Conservation (phyloP, 1,140 invertebrate species). For the Holotrichia oblita region DNA sequence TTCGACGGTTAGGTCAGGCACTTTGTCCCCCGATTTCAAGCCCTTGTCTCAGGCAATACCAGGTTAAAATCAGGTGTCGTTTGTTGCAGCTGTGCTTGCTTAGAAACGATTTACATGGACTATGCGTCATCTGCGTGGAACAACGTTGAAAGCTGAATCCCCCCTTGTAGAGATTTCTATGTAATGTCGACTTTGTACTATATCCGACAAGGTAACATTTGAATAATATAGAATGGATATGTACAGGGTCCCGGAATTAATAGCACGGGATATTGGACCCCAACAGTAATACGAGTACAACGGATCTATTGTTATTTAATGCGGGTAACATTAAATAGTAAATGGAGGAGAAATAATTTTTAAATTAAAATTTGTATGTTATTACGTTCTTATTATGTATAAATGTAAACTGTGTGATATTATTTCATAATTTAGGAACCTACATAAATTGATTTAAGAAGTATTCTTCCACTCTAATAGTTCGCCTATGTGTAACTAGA, state of each 20-base stretch:
- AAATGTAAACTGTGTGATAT: no score
- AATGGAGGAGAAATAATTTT: background rate
- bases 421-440: no score
- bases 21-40: conserved; percentile 2
- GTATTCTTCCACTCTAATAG: no score
- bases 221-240: background rate
- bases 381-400: no score
- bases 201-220: conserved; percentile 3
- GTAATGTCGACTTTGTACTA: conserved; percentile 1
- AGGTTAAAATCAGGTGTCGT: conserved; percentile 45
- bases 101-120: conserved; percentile 49
- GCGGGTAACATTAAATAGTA: background rate
- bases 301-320: background rate
- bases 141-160: conserved; percentile 6
- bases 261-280: background rate
- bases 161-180: conserved; percentile 13
- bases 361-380: background rate
- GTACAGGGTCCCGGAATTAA: background rate
- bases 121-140: conserved; percentile 45
- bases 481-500: no score
- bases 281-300: background rate
- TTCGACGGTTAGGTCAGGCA: conserved; percentile 19
- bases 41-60: conserved; percentile 1
- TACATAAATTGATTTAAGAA: no score
- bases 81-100: conserved; percentile 47